Percentiles rank a stretch among this genome's conserved stretches.
Evolutionary conservation across 1,140 invertebrate genomes (phyloP).

Genomic region (Apolygus lucorum): DNA sequence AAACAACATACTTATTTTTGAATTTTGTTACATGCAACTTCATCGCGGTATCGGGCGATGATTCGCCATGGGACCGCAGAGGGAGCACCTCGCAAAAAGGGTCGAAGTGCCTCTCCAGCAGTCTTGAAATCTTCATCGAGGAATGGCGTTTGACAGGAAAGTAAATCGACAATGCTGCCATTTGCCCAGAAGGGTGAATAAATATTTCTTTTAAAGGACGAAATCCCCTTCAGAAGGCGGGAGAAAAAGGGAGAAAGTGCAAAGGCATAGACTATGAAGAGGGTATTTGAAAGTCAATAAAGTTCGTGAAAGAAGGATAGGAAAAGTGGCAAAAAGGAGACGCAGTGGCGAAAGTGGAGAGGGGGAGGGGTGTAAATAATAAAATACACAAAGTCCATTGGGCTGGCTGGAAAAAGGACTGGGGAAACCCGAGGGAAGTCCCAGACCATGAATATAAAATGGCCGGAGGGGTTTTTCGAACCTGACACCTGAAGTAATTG

Average conservation of each 20-base stretch:
- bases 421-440: not conserved
- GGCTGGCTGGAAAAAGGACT: not conserved
- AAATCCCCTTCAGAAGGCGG: not conserved
- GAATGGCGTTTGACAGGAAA: no score
- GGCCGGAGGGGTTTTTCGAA: not conserved
- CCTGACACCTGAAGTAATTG: slow-evolving; percentile 8
- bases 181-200: slow-evolving; percentile 1
- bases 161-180: no score
- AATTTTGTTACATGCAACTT: no score
- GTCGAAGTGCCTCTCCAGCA: no score
- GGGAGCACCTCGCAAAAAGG: no score
- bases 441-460: slow-evolving; percentile 15
- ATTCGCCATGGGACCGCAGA: no score
- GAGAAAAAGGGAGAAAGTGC: not conserved
- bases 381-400: slow-evolving; percentile 15
- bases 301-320: not conserved
- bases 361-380: slow-evolving; percentile 5
- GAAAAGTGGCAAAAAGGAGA: slow-evolving; percentile 10
- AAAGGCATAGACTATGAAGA: not conserved
- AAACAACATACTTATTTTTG: no score
- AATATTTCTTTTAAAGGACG: not conserved
- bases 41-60: no score
- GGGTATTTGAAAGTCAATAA: slow-evolving; percentile 7
- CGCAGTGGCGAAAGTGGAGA: not conserved
- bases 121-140: no score